Evolutionary conservation across 1,140 invertebrate genomes (phyloP).

Genomic region (Eumeta japonica): DNA sequence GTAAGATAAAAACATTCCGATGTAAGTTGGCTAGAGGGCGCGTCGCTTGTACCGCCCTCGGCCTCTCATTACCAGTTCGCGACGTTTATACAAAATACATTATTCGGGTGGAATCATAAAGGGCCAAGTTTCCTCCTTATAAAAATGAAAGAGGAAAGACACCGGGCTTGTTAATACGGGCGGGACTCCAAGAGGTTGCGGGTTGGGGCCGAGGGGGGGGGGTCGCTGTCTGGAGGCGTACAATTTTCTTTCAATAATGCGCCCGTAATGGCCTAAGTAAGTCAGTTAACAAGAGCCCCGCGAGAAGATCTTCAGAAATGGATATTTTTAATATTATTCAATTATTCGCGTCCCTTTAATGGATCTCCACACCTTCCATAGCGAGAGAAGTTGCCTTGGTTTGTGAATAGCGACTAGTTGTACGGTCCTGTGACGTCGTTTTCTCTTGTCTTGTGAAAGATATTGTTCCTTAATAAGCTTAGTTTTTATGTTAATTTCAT

Average conservation of each 20-base stretch:
- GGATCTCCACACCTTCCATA: no score
- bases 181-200: neutral
- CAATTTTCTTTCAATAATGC: constrained; percentile 33
- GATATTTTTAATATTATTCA: constrained; percentile 23
- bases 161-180: constrained; percentile 6
- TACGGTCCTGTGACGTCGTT: no score
- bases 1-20: no score
- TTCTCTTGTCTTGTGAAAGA: no score
- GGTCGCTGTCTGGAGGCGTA: constrained; percentile 10
- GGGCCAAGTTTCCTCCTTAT: constrained; percentile 13
- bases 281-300: constrained; percentile 32
- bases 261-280: constrained; percentile 31
- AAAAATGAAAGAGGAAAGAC: constrained; percentile 2
- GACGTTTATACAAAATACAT: constrained; percentile 18
- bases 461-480: no score
- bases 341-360: constrained; percentile 19
- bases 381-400: no score
- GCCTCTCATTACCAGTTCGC: no score
- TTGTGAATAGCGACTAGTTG: no score
- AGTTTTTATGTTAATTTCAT: no score
- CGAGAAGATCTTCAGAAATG: constrained; percentile 19
- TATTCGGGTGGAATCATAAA: constrained; percentile 17
- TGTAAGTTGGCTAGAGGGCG: no score
- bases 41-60: no score
- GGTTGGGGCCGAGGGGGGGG: neutral